Evolutionary conservation across 1,140 invertebrate species (phyloP), one percentile per base, ranked within the genome.

Genomic region (Proales similis): DNA sequence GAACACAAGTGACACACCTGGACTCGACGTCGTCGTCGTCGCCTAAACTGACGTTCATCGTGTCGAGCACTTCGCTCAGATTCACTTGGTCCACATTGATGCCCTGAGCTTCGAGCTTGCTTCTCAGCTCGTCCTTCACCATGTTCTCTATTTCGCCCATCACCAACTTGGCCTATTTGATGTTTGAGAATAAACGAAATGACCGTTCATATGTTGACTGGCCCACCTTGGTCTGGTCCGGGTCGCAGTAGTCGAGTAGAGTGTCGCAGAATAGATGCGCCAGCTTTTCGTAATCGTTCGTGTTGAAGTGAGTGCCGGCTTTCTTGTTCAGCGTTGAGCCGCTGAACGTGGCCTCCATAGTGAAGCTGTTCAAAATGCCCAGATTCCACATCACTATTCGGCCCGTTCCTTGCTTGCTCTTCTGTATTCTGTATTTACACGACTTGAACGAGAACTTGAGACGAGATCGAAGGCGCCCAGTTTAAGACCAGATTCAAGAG

Each of bases 321-420:
- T 86, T 81, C 24, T 76, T 72, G 19, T 76, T 74, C 24, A 77
- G 42, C 4, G 82, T 84, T 12, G 88, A 87, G 7, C 90, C 90
- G 60, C 86, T 87, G 76, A 92, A 88, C 0, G 88, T 91, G 1
- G 88, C 87, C 72, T 94, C 90, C 80, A 94, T 83, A 1, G 90
- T 94, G 71, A 89, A 94, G 73, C 88, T 92, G 68, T 92, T 90
- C 43, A 85, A 82, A 17, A 93, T 86, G 9, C 90, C 90, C 82
- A 93, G 83, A 78, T 89, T 85, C 88, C 88, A 93, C 67, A 91
- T 85, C 0, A 92, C 88, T 11, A 93, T 85, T 57, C 90, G 76
- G 4, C 88, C 89, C 7, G 90, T 93, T 1, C 89, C 89, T 77
- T 93, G 89, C 77, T 92, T 92, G 65, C 83, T 85, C 51, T 86